Conservation (phyloP, 1,140 invertebrate species). For the Musca domestica region DNA sequence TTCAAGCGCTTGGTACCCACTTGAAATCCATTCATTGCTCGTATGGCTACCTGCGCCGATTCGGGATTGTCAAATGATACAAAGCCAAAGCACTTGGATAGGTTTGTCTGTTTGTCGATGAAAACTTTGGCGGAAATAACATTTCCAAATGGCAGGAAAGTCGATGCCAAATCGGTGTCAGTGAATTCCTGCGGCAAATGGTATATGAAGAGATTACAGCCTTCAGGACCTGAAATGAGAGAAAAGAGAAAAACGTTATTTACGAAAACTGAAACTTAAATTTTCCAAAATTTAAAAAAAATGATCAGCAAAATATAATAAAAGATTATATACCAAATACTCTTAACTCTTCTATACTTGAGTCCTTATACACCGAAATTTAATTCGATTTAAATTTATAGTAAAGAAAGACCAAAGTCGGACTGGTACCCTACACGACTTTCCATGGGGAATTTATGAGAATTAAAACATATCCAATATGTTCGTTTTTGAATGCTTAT, state of each 20-base stretch:
- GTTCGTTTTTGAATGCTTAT: no score
- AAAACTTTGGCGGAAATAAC: slow-evolving; percentile 99
- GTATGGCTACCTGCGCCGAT: slow-evolving; percentile 92
- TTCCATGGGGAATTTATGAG: no score
- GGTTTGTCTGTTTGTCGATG: slow-evolving; percentile 98
- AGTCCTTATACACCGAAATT: no score
- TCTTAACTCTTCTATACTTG: no score
- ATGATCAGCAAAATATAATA: no score
- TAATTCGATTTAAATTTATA: no score
- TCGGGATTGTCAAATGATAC: slow-evolving; percentile 93
- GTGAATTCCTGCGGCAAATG: slow-evolving; percentile 97
- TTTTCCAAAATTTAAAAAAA: no score
- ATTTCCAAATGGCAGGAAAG: slow-evolving; percentile 93
- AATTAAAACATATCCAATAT: no score
- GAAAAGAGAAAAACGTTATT: slow-evolving; percentile 7
- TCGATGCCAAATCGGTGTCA: slow-evolving; percentile 90
- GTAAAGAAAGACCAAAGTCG: no score
- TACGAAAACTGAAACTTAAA: no score
- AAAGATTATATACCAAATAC: no score
- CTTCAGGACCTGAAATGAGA: slow-evolving; percentile 77
- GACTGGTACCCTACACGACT: no score
- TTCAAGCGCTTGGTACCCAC: slow-evolving; percentile 96
- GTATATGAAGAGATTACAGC: slow-evolving; percentile 98
- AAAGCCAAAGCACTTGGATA: slow-evolving; percentile 98
- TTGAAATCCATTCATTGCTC: slow-evolving; percentile 97